phyloP scores from a whole-genome alignment of 2,113 vertebrate species.

The Trematomus loennbergii region DNA sequence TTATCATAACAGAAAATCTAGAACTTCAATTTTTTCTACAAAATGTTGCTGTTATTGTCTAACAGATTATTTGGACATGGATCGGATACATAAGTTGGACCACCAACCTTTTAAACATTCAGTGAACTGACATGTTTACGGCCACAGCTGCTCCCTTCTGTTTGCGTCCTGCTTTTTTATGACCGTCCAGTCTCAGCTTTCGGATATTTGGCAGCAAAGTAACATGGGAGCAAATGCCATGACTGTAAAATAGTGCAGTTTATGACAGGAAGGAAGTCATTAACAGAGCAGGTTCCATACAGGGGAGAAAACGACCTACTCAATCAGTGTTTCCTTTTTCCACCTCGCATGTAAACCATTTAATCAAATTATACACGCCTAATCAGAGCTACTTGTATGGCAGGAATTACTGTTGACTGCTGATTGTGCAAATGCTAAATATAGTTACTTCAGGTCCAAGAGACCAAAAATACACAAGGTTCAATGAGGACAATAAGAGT shows the following conservation, averaged over 20 bases:
- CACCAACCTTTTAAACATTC: background rate
- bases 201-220: slow-evolving; percentile 38
- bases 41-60: background rate
- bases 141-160: slow-evolving; percentile 35
- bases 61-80: background rate
- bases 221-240: slow-evolving; percentile 24
- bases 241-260: slow-evolving; percentile 18
- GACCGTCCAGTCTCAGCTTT: slow-evolving; percentile 19
- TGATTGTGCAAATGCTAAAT: slow-evolving; percentile 45
- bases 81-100: slow-evolving; percentile 9
- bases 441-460: slow-evolving; percentile 13
- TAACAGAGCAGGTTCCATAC: slow-evolving; percentile 8
- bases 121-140: slow-evolving; percentile 11
- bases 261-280: slow-evolving; percentile 53
- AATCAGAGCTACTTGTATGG: slow-evolving; percentile 31
- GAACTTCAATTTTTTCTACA: background rate
- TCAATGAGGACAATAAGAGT: slow-evolving; percentile 10
- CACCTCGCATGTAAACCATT: slow-evolving; percentile 31
- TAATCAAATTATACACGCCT: slow-evolving; percentile 30
- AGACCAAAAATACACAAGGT: slow-evolving; percentile 28
- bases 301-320: slow-evolving; percentile 26
- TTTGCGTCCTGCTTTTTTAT: slow-evolving; percentile 3
- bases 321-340: slow-evolving; percentile 29
- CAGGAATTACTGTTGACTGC: slow-evolving; percentile 4
- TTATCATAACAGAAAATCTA: background rate